A percentile compares a stretch with the other conserved stretches of the same genome.
phyloP scores from a whole-genome alignment of 2,797 vertebrate species.

The Platalea minor region DNA sequence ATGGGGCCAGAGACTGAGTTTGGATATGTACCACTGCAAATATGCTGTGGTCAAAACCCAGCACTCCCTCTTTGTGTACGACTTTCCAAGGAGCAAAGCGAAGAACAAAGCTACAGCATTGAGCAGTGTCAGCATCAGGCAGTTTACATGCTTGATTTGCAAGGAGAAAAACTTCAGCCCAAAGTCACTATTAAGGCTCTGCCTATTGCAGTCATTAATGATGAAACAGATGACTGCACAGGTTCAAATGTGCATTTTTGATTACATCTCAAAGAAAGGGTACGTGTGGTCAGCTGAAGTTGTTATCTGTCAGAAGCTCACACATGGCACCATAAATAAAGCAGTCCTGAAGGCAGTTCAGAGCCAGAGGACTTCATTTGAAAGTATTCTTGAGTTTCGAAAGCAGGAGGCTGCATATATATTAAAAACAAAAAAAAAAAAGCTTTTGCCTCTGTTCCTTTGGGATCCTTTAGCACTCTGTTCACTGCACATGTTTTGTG shows the following conservation, averaged over 20 bases:
- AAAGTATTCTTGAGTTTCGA: background rate
- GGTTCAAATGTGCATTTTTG: background rate
- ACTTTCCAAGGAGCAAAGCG: background rate
- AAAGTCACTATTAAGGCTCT: background rate
- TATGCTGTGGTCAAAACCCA: background rate
- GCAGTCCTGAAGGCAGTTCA: background rate
- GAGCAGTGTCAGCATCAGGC: background rate
- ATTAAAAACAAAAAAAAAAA: background rate
- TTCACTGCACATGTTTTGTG: background rate
- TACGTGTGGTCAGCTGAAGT: background rate
- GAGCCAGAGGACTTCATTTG: background rate
- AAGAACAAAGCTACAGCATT: background rate
- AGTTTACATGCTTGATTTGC: background rate
- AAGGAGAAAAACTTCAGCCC: background rate
- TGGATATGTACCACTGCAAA: accelerated
- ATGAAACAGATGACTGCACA: background rate
- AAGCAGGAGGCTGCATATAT: background rate
- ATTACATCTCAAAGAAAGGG: background rate
- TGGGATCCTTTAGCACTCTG: background rate
- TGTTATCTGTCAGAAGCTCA: background rate
- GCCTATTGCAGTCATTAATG: background rate
- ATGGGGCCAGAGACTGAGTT: background rate
- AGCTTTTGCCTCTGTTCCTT: background rate
- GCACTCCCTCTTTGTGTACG: accelerated
- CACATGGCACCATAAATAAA: background rate